Conservation (phyloP, 2,797 vertebrate species). For the Halcyon chelicuti region DNA sequence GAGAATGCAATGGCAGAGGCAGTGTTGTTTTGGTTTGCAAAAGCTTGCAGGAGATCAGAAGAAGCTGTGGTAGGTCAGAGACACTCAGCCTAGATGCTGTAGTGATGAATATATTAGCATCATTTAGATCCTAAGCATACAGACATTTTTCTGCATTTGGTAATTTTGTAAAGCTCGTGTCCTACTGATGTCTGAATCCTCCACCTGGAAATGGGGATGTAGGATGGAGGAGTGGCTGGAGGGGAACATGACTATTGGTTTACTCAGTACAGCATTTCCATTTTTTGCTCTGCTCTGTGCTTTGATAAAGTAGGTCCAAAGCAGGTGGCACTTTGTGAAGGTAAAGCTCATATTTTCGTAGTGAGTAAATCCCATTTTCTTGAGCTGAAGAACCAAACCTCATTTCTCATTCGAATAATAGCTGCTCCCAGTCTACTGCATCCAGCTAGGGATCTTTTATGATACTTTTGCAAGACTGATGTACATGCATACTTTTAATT, state of each 20-base stretch:
- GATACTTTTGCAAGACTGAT: neutral
- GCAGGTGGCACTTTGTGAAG: neutral
- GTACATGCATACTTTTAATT: neutral
- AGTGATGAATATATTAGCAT: slow-evolving; percentile 13
- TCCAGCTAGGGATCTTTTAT: neutral
- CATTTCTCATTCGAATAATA: neutral
- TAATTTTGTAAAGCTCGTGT: neutral
- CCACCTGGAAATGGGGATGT: neutral
- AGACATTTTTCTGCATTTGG: neutral
- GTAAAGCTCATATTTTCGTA: neutral
- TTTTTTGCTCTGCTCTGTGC: neutral
- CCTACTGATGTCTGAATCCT: neutral
- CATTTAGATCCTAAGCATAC: neutral
- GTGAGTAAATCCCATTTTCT: neutral
- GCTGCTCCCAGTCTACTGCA: neutral
- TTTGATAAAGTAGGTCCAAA: neutral
- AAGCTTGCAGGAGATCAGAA: slow-evolving; percentile 10
- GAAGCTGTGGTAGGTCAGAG: slow-evolving; percentile 62
- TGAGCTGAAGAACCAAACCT: neutral
- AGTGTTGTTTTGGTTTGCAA: neutral
- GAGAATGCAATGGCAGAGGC: neutral
- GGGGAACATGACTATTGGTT: neutral
- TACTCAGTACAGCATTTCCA: neutral
- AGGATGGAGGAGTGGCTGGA: neutral
- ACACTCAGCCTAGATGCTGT: slow-evolving; percentile 46